Percentiles rank a stretch among this genome's conserved stretches.
These are phyloP conservation scores for Planococcus citri DNA, from an alignment of 1,140 invertebrate species.

Conservation along the genomic window DNA sequence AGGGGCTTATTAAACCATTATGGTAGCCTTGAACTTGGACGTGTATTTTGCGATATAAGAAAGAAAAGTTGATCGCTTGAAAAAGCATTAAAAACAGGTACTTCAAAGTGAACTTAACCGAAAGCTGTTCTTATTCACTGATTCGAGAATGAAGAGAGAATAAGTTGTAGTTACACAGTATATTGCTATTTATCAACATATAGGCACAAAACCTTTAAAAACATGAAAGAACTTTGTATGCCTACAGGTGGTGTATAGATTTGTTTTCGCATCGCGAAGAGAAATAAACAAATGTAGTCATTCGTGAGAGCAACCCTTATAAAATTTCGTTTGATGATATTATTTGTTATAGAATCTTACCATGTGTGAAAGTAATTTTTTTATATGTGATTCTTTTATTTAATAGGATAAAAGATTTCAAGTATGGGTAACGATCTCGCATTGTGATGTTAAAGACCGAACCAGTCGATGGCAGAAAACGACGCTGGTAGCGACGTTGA, in stretches of 20 bases:
- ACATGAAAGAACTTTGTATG: not conserved
- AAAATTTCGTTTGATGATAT: too few relatives aligned
- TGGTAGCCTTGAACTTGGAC: too few relatives aligned
- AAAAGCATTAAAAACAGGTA: not conserved
- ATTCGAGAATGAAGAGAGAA: conserved; percentile 2
- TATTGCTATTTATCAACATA: not conserved
- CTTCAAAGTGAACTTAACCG: not conserved
- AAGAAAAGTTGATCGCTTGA: not conserved
- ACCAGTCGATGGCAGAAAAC: not conserved
- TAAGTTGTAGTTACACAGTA: too few relatives aligned
- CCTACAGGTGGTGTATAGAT: not conserved
- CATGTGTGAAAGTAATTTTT: too few relatives aligned
- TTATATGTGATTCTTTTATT: not conserved
- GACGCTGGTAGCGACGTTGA: not conserved
- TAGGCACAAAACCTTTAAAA: not conserved
- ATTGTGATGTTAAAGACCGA: not conserved
- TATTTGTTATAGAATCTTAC: too few relatives aligned
- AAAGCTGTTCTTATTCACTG: not conserved
- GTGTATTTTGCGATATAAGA: not conserved
- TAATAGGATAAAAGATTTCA: not conserved
- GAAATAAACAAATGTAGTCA: too few relatives aligned
- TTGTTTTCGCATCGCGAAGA: too few relatives aligned
- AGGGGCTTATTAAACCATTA: too few relatives aligned
- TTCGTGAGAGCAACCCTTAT: too few relatives aligned
- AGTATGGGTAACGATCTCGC: not conserved